Evolutionary conservation across 1,140 invertebrate genomes (phyloP), one percentile per base, ranked within the genome.

Genomic region (Hyles vespertilio): DNA sequence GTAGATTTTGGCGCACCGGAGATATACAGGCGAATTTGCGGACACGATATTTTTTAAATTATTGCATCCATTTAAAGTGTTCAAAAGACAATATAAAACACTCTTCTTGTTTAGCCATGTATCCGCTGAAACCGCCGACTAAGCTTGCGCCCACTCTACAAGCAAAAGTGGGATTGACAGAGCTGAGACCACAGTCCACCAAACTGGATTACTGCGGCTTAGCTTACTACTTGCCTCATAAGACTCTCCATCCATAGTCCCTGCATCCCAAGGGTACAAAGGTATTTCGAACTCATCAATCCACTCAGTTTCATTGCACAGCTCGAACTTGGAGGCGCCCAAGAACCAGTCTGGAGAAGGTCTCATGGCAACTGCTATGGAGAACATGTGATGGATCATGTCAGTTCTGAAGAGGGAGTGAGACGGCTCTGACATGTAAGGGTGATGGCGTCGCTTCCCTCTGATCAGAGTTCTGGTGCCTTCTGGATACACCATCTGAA

Each of bases 341-440:
- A 87, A 61, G 51, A 87, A 87, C 84, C 84, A 87, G 49, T 87
- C 84, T 0, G 84, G 84, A 0, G 83, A 86, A 0, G 84, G 84
- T 43, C 76, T 78, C 69, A 87, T 77, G 0, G 73, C 80, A 6
- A 86, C 71, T 2, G 73, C 67, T 10, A 84, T 55, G 10, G 84
- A 86, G 63, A 87, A 82, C 33, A 84, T 48, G 51, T 87, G 84
- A 53, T 87, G 80, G 8, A 67, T 67, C 11, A 73, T 71, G 50
- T 86, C 81, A 4, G 79, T 79, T 33, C 84, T 70, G 58, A 87
- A 84, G 10, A 87, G 58, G 0, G 83, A 68, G 10, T 83, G 74
- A 0, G 80, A 82, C 9, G 80, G 79, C 51, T 79, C 72, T 5
- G 59, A 74, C 84, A 86, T 86, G 49, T 76, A 49, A 0, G 84